Percentiles rank a stretch among this genome's conserved stretches.
phyloP scores from a whole-genome alignment of 2,113 vertebrate genomes.

The Ammodytes dubius region DNA sequence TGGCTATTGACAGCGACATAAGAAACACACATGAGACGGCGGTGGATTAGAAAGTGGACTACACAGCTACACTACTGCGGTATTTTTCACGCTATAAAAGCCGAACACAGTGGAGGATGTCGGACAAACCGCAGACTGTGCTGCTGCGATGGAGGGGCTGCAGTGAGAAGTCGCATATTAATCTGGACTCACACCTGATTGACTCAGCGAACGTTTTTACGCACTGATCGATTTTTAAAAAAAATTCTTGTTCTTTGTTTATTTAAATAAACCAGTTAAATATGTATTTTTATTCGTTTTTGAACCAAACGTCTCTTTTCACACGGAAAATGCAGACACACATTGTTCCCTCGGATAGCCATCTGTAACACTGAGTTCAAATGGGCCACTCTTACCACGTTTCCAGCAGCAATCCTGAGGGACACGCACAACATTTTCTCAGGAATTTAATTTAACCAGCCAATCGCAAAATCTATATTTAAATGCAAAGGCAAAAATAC shows the following conservation, averaged over 20 bases:
- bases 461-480: not conserved
- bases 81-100: slow-evolving; percentile 69
- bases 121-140: slow-evolving; percentile 71
- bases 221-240: slow-evolving; percentile 17
- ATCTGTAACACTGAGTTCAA: not conserved
- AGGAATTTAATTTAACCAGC: not conserved
- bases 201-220: not conserved
- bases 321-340: not conserved
- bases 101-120: slow-evolving; percentile 53
- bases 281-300: not conserved
- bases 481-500: not conserved
- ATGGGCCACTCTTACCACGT: not conserved
- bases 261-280: not conserved
- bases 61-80: slow-evolving; percentile 54
- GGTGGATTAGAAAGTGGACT: slow-evolving; percentile 36
- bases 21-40: slow-evolving; percentile 63
- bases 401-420: not conserved
- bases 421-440: not conserved
- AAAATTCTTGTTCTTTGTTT: not conserved
- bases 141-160: slow-evolving; percentile 34
- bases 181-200: slow-evolving; percentile 9
- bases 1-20: slow-evolving; percentile 70
- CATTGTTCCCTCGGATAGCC: no score
- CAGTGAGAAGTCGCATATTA: slow-evolving; percentile 36
- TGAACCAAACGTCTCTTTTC: not conserved